Evolutionary conservation across 1,140 invertebrate genomes (phyloP).

Genomic region (Lepidurus arcticus): DNA sequence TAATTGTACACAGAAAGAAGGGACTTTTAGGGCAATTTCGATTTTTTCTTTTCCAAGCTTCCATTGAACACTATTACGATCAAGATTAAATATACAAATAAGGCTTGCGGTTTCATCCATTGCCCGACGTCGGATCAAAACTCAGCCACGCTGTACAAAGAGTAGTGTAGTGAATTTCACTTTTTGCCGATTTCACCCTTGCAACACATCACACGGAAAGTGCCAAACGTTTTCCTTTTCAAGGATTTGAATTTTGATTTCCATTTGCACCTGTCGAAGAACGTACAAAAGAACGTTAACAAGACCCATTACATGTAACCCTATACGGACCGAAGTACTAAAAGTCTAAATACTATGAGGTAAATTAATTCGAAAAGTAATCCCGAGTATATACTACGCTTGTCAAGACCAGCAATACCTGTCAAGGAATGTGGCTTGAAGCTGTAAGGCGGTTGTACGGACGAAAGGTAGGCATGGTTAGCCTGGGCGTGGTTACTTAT

Average conservation of each 20-base stretch:
- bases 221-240: not conserved
- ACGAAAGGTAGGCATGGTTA: slow-evolving; percentile 2
- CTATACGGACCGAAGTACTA: too few relatives aligned
- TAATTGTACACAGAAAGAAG: not conserved
- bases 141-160: not conserved
- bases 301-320: too few relatives aligned
- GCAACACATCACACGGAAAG: slow-evolving; percentile 4
- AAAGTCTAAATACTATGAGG: too few relatives aligned
- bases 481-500: not conserved
- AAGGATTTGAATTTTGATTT: not conserved
- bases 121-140: not conserved
- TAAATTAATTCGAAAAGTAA: too few relatives aligned
- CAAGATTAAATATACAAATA: slow-evolving; percentile 13
- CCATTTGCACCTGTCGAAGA: not conserved
- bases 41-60: not conserved
- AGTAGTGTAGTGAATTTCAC: not conserved
- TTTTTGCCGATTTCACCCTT: not conserved
- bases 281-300: too few relatives aligned
- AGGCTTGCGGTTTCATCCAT: not conserved
- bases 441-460: slow-evolving; percentile 7
- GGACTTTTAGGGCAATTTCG: not conserved
- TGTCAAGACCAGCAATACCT: slow-evolving; percentile 6
- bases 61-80: not conserved
- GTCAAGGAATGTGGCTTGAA: slow-evolving; percentile 21
- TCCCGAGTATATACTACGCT: not conserved